phyloP scores from a whole-genome alignment of 1,140 invertebrate genomes.

The Zeugodacus cucurbitae region DNA sequence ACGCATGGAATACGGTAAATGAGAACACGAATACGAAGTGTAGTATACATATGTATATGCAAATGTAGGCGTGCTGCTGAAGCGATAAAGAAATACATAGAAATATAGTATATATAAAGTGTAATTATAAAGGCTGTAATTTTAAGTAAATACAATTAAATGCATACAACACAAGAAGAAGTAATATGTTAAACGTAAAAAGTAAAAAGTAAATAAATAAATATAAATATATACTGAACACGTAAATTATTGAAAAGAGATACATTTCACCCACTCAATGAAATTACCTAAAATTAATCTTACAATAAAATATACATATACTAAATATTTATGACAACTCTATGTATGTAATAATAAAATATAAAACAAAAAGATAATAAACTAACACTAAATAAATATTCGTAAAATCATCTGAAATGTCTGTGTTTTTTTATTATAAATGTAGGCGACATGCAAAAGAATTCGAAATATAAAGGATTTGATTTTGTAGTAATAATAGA shows the following conservation, averaged over 20 bases:
- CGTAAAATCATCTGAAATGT: slow-evolving; percentile 46
- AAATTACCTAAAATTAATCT: slow-evolving; percentile 36
- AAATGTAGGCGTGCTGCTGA: not conserved
- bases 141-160: slow-evolving; percentile 57
- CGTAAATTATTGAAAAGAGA: slow-evolving; percentile 23
- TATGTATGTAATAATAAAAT: slow-evolving; percentile 50
- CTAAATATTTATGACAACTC: slow-evolving; percentile 44
- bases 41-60: not conserved
- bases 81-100: not conserved
- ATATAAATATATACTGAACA: slow-evolving; percentile 53
- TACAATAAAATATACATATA: slow-evolving; percentile 44
- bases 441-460: not conserved
- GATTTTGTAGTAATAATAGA: too few relatives aligned
- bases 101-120: slow-evolving; percentile 46
- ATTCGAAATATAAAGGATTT: too few relatives aligned
- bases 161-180: slow-evolving; percentile 39
- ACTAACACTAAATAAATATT: slow-evolving; percentile 49
- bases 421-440: not conserved
- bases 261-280: slow-evolving; percentile 36
- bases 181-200: slow-evolving; percentile 23
- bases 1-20: slow-evolving; percentile 4
- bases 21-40: too few relatives aligned
- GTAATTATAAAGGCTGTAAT: slow-evolving; percentile 67
- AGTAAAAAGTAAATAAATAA: slow-evolving; percentile 44
- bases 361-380: slow-evolving; percentile 50